Base-by-base conservation (phyloP, 30 jellyfish, hydroid and myxozoan species). In the Morbakka virulenta region DNA sequence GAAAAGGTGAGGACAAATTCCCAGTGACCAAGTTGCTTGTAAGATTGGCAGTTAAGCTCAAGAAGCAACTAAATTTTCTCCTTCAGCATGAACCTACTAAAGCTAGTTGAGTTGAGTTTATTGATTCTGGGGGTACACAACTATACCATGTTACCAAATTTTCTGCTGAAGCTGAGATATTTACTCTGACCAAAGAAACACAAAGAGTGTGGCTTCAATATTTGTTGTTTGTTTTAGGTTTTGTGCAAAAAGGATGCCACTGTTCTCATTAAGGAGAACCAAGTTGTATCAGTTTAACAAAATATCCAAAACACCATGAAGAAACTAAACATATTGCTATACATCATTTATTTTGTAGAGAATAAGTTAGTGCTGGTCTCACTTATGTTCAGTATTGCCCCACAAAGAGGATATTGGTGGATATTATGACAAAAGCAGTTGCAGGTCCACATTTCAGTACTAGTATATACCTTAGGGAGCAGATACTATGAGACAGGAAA, bases 61-160 rank as follows among this genome's bases (percentile, higher is more conserved):
- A n/a, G n/a, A n/a, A n/a, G n/a, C n/a, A n/a, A n/a, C n/a, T n/a
- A n/a, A n/a, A n/a, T n/a, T n/a, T n/a, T n/a, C n/a, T n/a, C n/a
- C n/a, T n/a, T n/a, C n/a, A n/a, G n/a, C n/a, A n/a, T n/a, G n/a
- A n/a, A n/a, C n/a, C n/a, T n/a, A n/a, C n/a, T n/a, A n/a, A n/a
- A n/a, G n/a, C n/a, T n/a, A n/a, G n/a, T n/a, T n/a, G n/a, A n/a
- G n/a, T n/a, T n/a, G n/a, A n/a, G n/a, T n/a, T n/a, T n/a, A n/a
- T n/a, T n/a, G n/a, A n/a, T n/a, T n/a, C n/a, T n/a, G n/a, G n/a
- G n/a, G n/a, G n/a, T n/a, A n/a, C n/a, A n/a, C n/a, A n/a, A n/a
- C n/a, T n/a, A n/a, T n/a, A n/a, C n/a, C n/a, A n/a, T n/a, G 87
- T 76, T 20, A 80, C 87, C 57, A 53, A 53, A 49, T 62, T 80